A percentile compares a stretch with the other conserved stretches of the same genome.
phyloP scores from a whole-genome alignment of 2,888 invertebrate species.

The Litoditis marina region DNA sequence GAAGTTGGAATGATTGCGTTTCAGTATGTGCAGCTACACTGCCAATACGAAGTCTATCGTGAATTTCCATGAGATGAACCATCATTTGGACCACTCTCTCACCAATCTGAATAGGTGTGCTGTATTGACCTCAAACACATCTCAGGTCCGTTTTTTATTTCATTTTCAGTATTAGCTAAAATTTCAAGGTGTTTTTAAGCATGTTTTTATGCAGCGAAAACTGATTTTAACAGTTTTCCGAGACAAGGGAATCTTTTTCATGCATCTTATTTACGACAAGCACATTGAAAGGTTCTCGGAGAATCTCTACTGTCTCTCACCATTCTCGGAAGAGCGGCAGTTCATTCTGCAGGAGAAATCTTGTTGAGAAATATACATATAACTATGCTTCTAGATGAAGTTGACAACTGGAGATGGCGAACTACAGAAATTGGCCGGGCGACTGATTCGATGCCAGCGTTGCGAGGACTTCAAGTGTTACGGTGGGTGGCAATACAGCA shows the following conservation, averaged over 20 bases:
- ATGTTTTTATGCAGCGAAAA: no score
- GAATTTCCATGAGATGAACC: constrained; percentile 45
- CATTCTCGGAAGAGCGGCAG: no score
- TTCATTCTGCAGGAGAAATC: no score
- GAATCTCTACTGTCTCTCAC: no score
- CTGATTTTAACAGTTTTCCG: no score
- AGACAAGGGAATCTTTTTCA: no score
- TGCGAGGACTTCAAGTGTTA: constrained; percentile 10
- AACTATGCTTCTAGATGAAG: constrained; percentile 1
- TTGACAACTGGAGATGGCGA: constrained; percentile 1
- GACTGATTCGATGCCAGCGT: background rate
- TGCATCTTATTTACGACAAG: no score
- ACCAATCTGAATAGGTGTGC: constrained; percentile 12
- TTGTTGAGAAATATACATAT: background rate
- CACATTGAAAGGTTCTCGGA: no score
- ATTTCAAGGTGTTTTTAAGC: background rate
- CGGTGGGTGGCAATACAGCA: no score
- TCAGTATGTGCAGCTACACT: constrained; percentile 40
- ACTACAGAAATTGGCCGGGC: constrained; percentile 2
- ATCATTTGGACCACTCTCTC: constrained; percentile 31
- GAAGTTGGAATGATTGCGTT: constrained; percentile 1
- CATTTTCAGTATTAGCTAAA: constrained; percentile 1
- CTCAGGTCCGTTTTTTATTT: background rate
- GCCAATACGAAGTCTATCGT: constrained; percentile 38
- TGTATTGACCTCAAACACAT: constrained; percentile 8